Conservation (phyloP, 2,797 vertebrate species). For the Chaetophractus vellerosus region DNA sequence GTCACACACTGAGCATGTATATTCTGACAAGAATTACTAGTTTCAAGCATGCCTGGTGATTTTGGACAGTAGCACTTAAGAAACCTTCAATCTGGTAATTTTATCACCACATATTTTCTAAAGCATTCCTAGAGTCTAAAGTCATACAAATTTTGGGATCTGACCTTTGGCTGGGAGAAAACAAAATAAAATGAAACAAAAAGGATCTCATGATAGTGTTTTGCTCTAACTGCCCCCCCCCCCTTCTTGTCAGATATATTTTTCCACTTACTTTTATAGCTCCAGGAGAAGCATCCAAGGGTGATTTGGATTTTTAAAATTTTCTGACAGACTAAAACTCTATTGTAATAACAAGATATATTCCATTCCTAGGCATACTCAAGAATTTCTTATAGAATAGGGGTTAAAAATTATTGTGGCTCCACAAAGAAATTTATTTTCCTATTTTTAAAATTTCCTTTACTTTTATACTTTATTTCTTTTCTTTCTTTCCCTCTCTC, state of each 20-base stretch:
- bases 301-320: background rate
- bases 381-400: background rate
- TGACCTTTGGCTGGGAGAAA: slow-evolving; percentile 74
- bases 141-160: slow-evolving; percentile 76
- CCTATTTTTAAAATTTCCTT: slow-evolving; percentile 55
- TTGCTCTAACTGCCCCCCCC: slow-evolving; percentile 8
- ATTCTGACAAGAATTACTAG: slow-evolving; percentile 87
- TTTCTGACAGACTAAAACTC: slow-evolving; percentile 44
- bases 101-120: slow-evolving; percentile 85
- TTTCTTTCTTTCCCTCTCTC: background rate
- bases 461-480: slow-evolving; percentile 37
- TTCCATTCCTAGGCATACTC: background rate
- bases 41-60: slow-evolving; percentile 88
- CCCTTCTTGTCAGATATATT: background rate
- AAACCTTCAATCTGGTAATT: slow-evolving; percentile 88
- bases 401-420: slow-evolving; percentile 29
- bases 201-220: slow-evolving; percentile 65
- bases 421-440: slow-evolving; percentile 30
- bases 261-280: slow-evolving; percentile 19
- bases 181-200: slow-evolving; percentile 73
- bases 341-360: slow-evolving; percentile 28
- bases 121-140: slow-evolving; percentile 84
- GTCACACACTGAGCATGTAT: slow-evolving; percentile 84
- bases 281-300: slow-evolving; percentile 15
- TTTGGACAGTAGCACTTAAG: slow-evolving; percentile 88